Base-by-base conservation (phyloP, 2,113 vertebrate species). In the Nanger granti region DNA sequence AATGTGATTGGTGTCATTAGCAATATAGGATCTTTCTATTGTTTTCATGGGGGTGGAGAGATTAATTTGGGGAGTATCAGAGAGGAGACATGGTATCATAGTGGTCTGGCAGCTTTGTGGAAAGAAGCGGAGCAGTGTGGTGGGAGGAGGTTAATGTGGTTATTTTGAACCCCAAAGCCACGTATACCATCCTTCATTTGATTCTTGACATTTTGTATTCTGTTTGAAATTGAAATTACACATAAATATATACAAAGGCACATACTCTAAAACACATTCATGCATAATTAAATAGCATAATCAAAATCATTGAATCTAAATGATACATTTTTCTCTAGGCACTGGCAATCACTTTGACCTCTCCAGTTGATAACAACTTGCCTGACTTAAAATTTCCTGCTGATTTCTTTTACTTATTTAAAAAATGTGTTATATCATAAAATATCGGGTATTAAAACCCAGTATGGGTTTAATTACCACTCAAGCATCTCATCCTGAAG, bases 381-480 rank as follows among this genome's bases (percentile, higher is more conserved):
- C 69, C 41, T 83, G 79, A 76, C 18, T 47, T 97, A 41, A 7
- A 73, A 29, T 96, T 97, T 95, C 31, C 60, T 20, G 69, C 49
- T 89, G 69, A 90, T 92, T 96, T 95, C 31, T 96, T 94, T 94
- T 89, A 31, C 55, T 94, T 95, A 11, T 59, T 95, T 95, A 86
- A 92, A 97, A 97, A 89, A 60, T 62, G 14, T 94, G 41, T 93
- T 97, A 83, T 94, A 52, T 89, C 64, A 86, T 66, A 96, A 98
- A 96, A 92, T 94, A 97, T 92, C 85, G 34, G 87, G n/a, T 41
- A 86, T 86, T 86, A 86, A 57, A 54, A 64, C 57, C 49, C 31
- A 91, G 26, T 95, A 76, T 84, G 73, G 4, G 22, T 95, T 95
- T 97, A 97, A 96, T 97, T 98, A 95, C 89, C 80, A 95, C 15